phyloP scores from a whole-genome alignment of 2,113 vertebrate species.

The Hyperopisus bebe region DNA sequence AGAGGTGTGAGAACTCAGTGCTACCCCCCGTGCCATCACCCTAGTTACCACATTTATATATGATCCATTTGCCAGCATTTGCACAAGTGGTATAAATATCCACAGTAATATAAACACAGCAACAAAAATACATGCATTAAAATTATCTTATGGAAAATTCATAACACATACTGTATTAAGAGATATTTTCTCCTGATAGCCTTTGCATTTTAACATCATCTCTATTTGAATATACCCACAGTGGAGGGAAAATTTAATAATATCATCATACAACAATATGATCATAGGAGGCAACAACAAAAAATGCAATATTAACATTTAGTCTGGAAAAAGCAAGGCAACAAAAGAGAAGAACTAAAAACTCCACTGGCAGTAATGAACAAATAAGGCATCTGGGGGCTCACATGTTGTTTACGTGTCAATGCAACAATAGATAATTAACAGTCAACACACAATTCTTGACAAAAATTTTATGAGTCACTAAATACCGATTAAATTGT shows the following conservation, averaged over 20 bases:
- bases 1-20: neutral
- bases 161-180: neutral
- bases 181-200: neutral
- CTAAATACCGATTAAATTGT: neutral
- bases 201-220: neutral
- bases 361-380: neutral
- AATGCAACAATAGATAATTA: neutral
- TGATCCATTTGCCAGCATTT: neutral
- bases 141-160: neutral
- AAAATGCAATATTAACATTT: neutral
- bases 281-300: neutral
- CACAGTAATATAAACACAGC: neutral
- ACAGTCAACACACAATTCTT: neutral
- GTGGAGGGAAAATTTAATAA: neutral
- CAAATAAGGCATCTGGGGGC: neutral
- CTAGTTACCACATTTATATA: neutral
- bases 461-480: neutral
- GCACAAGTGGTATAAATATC: neutral
- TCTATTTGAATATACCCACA: neutral
- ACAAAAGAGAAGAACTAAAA: neutral
- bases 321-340: neutral
- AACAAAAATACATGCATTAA: neutral
- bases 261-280: neutral
- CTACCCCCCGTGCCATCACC: neutral
- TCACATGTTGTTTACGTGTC: neutral